Evolutionary conservation across 2,888 invertebrate genomes (phyloP).

Genomic region (Zeuzera pyrina): DNA sequence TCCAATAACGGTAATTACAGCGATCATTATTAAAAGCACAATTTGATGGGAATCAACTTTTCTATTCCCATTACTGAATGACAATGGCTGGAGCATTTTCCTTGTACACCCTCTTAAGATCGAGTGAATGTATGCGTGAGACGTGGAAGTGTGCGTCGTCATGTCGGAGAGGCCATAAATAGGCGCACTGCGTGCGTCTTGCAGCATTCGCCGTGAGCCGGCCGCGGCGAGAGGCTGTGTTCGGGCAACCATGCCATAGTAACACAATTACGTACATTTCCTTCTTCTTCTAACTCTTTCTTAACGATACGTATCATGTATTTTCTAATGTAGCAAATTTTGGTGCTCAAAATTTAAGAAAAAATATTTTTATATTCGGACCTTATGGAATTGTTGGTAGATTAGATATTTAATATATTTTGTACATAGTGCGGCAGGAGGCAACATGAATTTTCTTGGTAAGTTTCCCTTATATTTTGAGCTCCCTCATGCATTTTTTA

Average conservation of each 20-base stretch:
- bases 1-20: slow-evolving; percentile 55
- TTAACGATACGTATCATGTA: slow-evolving; percentile 66
- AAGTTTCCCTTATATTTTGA: slow-evolving; percentile 26
- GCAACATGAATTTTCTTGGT: slow-evolving; percentile 65
- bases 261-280: slow-evolving; percentile 33
- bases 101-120: slow-evolving; percentile 50
- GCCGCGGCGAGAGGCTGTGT: slow-evolving; percentile 38
- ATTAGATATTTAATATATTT: slow-evolving; percentile 30
- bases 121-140: slow-evolving; percentile 18
- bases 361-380: slow-evolving; percentile 48
- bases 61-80: slow-evolving; percentile 54
- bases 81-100: slow-evolving; percentile 61
- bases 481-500: background rate
- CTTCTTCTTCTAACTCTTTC: slow-evolving; percentile 26
- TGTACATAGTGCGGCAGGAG: slow-evolving; percentile 37
- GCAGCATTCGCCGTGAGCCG: slow-evolving; percentile 49
- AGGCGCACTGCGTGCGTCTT: slow-evolving; percentile 17
- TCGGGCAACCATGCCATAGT: slow-evolving; percentile 46
- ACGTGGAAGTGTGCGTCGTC: slow-evolving; percentile 16
- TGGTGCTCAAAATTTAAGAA: slow-evolving; percentile 56
- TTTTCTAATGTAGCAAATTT: slow-evolving; percentile 46
- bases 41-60: slow-evolving; percentile 60
- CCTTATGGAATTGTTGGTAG: slow-evolving; percentile 49
- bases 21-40: slow-evolving; percentile 54
- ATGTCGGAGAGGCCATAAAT: slow-evolving; percentile 43